phyloP scores from a whole-genome alignment of 1,140 invertebrate species.

The Halictus rubicundus region DNA sequence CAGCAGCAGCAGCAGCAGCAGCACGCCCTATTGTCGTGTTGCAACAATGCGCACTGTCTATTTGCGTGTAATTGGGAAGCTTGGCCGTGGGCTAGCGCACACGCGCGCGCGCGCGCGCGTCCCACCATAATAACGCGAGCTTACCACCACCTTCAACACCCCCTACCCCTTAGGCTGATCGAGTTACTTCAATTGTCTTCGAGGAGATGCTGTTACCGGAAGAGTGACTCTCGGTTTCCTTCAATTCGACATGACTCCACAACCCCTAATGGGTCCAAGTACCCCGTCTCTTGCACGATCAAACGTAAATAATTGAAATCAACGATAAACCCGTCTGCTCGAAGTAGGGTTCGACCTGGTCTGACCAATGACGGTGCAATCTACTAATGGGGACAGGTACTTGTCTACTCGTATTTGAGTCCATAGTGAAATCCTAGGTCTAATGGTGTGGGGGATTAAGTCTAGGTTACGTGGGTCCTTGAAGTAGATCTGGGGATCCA shows the following conservation, averaged over 20 bases:
- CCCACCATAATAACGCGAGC: slow-evolving; percentile 55
- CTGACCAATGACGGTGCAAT: too few relatives aligned
- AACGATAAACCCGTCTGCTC: too few relatives aligned
- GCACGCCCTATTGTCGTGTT: slow-evolving; percentile 37
- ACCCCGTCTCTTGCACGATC: neutral
- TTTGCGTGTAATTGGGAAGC: slow-evolving; percentile 61
- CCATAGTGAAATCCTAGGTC: too few relatives aligned
- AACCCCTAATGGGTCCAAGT: neutral
- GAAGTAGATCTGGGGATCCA: too few relatives aligned
- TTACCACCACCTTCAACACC: too few relatives aligned
- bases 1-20: too few relatives aligned
- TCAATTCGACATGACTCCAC: neutral
- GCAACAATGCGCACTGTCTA: slow-evolving; percentile 47
- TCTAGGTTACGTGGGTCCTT: too few relatives aligned
- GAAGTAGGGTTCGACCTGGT: too few relatives aligned
- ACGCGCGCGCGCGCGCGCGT: neutral
- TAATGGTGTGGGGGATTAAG: too few relatives aligned
- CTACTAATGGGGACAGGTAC: too few relatives aligned
- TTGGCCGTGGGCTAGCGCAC: slow-evolving; percentile 20
- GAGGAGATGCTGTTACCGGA: slow-evolving; percentile 7
- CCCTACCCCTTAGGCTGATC: slow-evolving; percentile 31
- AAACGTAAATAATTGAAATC: neutral
- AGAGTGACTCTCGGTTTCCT: slow-evolving; percentile 17
- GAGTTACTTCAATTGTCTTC: slow-evolving; percentile 61
- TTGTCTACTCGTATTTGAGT: too few relatives aligned